A percentile compares a stretch with the other conserved stretches of the same genome.
phyloP scores from a whole-genome alignment of 2,797 vertebrate genomes.

The Cottoperca gobio region DNA sequence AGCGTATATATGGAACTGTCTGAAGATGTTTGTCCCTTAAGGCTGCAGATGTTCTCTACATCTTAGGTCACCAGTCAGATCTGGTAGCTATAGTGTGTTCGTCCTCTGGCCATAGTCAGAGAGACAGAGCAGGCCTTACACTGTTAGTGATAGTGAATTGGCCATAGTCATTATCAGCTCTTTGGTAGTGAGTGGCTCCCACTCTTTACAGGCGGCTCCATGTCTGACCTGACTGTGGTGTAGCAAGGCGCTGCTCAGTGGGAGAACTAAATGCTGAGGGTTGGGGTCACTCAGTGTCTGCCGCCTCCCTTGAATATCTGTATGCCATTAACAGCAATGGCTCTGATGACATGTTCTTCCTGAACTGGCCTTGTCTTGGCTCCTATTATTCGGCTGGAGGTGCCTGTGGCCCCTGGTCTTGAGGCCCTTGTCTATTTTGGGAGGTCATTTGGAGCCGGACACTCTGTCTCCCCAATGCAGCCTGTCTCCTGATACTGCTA shows the following conservation, averaged over 20 bases:
- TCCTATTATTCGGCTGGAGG: slow-evolving; percentile 55
- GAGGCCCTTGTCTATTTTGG: slow-evolving; percentile 88
- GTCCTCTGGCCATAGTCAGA: slow-evolving; percentile 71
- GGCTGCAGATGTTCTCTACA: slow-evolving; percentile 7
- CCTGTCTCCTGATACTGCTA: slow-evolving; percentile 91
- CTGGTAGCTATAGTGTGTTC: slow-evolving; percentile 71
- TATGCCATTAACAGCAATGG: slow-evolving; percentile 86
- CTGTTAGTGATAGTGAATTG: slow-evolving; percentile 70
- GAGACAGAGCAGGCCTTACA: slow-evolving; percentile 69
- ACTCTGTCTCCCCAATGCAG: slow-evolving; percentile 85
- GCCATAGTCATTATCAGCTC: slow-evolving; percentile 78
- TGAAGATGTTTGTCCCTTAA: slow-evolving; percentile 16
- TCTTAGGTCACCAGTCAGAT: slow-evolving; percentile 34
- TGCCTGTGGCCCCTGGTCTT: slow-evolving; percentile 77
- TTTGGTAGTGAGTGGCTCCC: slow-evolving; percentile 73
- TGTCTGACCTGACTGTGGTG: slow-evolving; percentile 81
- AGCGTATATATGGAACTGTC: slow-evolving; percentile 3
- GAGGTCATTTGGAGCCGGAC: slow-evolving; percentile 91
- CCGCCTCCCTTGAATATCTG: slow-evolving; percentile 81
- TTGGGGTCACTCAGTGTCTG: slow-evolving; percentile 77
- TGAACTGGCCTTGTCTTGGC: slow-evolving; percentile 73
- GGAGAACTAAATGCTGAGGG: slow-evolving; percentile 67
- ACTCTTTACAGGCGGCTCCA: slow-evolving; percentile 81
- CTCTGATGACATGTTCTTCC: slow-evolving; percentile 90
- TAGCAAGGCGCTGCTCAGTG: slow-evolving; percentile 59